A percentile compares a stretch with the other conserved stretches of the same genome.
Conservation (phyloP, 1,140 invertebrate genomes). For the Helicoverpa zea region DNA sequence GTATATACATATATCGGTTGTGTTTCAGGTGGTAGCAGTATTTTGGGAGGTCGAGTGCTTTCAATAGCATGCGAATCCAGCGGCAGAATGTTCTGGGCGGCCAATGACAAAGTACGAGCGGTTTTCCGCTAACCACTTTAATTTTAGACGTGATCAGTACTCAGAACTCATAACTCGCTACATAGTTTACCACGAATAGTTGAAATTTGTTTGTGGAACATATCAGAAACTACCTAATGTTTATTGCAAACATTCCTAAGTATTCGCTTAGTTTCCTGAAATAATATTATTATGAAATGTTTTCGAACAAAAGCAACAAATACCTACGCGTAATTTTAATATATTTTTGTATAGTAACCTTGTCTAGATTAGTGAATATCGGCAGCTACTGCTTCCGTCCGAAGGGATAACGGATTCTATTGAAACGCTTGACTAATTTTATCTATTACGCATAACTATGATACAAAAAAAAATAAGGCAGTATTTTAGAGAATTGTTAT, state of each 20-base stretch:
- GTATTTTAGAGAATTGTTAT: too few relatives aligned
- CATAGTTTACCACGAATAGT: slow-evolving; percentile 9
- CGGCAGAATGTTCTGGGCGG: slow-evolving; percentile 93
- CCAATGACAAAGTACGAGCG: slow-evolving; percentile 91
- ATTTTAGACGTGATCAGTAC: slow-evolving; percentile 18
- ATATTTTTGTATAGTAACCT: too few relatives aligned
- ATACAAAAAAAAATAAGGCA: too few relatives aligned
- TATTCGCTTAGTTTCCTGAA: not conserved
- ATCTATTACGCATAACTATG: too few relatives aligned
- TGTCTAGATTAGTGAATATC: too few relatives aligned
- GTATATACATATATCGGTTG: too few relatives aligned
- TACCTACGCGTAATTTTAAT: too few relatives aligned
- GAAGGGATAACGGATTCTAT: too few relatives aligned
- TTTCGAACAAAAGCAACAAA: not conserved
- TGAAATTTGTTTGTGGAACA: slow-evolving; percentile 14
- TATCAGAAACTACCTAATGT: slow-evolving; percentile 8
- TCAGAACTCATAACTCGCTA: slow-evolving; percentile 2
- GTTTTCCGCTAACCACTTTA: slow-evolving; percentile 19
- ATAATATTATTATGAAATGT: not conserved
- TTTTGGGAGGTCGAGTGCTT: slow-evolving; percentile 92
- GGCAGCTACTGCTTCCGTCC: too few relatives aligned
- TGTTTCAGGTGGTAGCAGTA: slow-evolving; percentile 89
- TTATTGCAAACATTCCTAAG: slow-evolving; percentile 5
- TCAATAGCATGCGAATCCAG: slow-evolving; percentile 93
- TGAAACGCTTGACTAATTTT: too few relatives aligned